Base-by-base conservation (phyloP, 1,140 invertebrate species). In the Pinna nobilis region DNA sequence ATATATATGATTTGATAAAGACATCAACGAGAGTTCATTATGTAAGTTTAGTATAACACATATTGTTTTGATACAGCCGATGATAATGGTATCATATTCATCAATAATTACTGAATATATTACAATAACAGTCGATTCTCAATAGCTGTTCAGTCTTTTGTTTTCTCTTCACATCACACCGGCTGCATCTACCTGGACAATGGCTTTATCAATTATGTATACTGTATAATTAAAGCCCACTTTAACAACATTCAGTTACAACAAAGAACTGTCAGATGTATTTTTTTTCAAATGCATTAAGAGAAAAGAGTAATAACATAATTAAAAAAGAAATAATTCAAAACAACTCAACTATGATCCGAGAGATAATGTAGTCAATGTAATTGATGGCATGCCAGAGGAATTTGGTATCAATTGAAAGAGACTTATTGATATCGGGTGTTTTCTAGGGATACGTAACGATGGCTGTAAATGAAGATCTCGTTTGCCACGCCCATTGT, bases 191-290 rank as follows among this genome's bases (percentile, higher is more conserved):
- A 13, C 33, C 33, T 59, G 15, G 30, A 59, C 33, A 18, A 33
- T 35, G 33, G 15, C 33, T 59, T 59, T 59, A 59, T 59, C 37
- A 59, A 59, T 59, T 59, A n/a, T 18, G 15, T n/a, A 35, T 5
- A 35, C n/a, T 35, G 37, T 9, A 35, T 59, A 4, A 47, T 3
- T 59, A 35, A 35, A 7, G 23, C 6, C 18, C n/a, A 59, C 30
- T 15, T 33, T 59, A 33, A 59, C 37, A 6, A 59, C 37, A 59
- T n/a, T 59, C 55, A 35, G 55, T 59, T 9, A 35, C 2, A 18
- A 33, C 23, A 25, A 30, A 59, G 15, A 59, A 30, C 30, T 20
- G 18, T 3, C 5, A 15, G 55, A 33, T 59, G 20, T 33, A 59
- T 30, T n/a, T 59, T 30, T n/a, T 6, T 59, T 33, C 55, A 20